These are phyloP conservation scores for Sphyrna mokarran DNA, from an alignment of 2,113 vertebrate species.

Conservation along the genomic window DNA sequence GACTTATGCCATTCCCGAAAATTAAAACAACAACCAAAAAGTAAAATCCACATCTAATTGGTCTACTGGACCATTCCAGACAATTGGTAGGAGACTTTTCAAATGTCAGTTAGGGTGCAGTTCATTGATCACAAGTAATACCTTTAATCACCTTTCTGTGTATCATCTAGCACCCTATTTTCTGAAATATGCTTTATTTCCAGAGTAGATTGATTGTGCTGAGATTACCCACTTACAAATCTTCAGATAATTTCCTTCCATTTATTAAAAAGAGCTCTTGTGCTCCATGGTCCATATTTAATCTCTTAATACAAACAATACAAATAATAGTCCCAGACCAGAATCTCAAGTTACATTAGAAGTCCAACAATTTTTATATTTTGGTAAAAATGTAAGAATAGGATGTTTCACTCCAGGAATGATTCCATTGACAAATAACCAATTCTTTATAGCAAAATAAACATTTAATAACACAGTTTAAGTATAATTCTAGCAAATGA, in stretches of 20 bases:
- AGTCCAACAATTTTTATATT: no score
- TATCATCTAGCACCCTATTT: background rate
- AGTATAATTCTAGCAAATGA: no score
- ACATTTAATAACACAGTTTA: no score
- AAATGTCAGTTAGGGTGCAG: constrained; percentile 7
- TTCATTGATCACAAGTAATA: background rate
- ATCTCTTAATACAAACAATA: background rate
- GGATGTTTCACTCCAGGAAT: no score
- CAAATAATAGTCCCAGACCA: no score
- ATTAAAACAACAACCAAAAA: background rate
- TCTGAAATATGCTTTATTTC: background rate
- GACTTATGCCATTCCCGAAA: background rate
- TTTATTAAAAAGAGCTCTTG: background rate
- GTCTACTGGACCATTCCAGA: background rate
- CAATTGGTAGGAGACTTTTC: background rate
- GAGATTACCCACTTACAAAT: no score
- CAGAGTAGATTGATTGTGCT: background rate
- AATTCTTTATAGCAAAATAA: no score
- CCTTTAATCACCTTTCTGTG: background rate
- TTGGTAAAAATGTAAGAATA: no score
- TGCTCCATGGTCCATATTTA: background rate
- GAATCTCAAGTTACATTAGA: no score
- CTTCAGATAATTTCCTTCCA: background rate
- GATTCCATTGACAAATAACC: no score
- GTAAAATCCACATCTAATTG: background rate